Percentiles rank a stretch among this genome's conserved stretches.
Evolutionary conservation across 2,888 invertebrate genomes (phyloP).

Genomic region (Lissonota sp.): DNA sequence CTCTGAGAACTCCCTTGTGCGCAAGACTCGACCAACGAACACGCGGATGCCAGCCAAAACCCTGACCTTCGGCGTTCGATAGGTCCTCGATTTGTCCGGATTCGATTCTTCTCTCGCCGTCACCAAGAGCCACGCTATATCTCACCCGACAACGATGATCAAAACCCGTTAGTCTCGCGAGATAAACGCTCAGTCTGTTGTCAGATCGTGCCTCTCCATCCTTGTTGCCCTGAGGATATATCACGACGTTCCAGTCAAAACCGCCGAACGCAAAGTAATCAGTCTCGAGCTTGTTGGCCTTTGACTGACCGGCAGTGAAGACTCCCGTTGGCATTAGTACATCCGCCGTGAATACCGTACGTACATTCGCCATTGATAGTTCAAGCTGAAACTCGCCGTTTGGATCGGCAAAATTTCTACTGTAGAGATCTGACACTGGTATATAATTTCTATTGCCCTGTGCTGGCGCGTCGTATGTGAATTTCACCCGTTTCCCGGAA

Average conservation of each 20-base stretch:
- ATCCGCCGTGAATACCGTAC: slow-evolving; percentile 91
- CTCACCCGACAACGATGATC: slow-evolving; percentile 91
- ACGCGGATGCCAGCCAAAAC: slow-evolving; percentile 89
- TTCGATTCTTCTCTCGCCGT: slow-evolving; percentile 88
- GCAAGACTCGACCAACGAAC: slow-evolving; percentile 86
- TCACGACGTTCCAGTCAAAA: slow-evolving; percentile 92
- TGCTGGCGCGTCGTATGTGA: slow-evolving; percentile 89
- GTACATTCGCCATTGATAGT: slow-evolving; percentile 90
- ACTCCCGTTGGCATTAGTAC: slow-evolving; percentile 83
- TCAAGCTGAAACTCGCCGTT: slow-evolving; percentile 93
- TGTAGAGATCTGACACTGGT: slow-evolving; percentile 88
- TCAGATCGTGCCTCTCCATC: slow-evolving; percentile 82
- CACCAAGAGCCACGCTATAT: slow-evolving; percentile 89
- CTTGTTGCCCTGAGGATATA: slow-evolving; percentile 87
- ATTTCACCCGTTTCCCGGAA: slow-evolving; percentile 90
- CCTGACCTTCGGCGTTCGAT: slow-evolving; percentile 89
- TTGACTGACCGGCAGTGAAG: slow-evolving; percentile 78
- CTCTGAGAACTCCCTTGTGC: slow-evolving; percentile 87
- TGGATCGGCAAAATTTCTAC: slow-evolving; percentile 90
- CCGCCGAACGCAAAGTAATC: slow-evolving; percentile 92
- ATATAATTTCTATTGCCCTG: slow-evolving; percentile 91
- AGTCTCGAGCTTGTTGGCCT: slow-evolving; percentile 86
- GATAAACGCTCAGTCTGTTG: slow-evolving; percentile 85
- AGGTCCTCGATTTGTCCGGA: slow-evolving; percentile 90
- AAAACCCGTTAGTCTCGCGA: slow-evolving; percentile 91